Percentiles rank a stretch among this genome's conserved stretches.
Evolutionary conservation across 35 echinoderm and acorn worm genomes (phyloP).

Genomic region (Patiria miniata): DNA sequence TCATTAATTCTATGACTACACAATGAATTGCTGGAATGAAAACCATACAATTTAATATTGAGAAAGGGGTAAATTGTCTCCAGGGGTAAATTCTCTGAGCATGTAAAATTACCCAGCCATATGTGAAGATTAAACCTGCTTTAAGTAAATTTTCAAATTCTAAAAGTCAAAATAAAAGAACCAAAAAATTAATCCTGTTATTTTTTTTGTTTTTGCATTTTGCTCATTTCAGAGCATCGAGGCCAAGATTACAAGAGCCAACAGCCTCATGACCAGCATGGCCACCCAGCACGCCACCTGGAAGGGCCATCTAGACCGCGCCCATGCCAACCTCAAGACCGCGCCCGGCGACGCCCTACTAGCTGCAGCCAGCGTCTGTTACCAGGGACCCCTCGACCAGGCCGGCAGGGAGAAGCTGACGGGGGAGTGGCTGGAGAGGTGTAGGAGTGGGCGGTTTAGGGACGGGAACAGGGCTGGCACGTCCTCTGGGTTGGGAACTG

Average conservation of each 20-base stretch:
- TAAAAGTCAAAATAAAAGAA: too few relatives aligned
- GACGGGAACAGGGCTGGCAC: neutral
- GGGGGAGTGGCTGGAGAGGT: constrained; percentile 78
- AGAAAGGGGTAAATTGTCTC: too few relatives aligned
- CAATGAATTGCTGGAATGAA: too few relatives aligned
- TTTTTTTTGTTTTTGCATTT: too few relatives aligned
- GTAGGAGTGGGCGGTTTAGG: constrained; percentile 55
- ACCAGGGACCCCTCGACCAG: constrained; percentile 86
- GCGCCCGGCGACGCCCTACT: constrained; percentile 89
- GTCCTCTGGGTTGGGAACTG: neutral
- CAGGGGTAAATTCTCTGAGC: too few relatives aligned
- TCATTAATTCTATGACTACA: too few relatives aligned
- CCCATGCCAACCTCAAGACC: constrained; percentile 65
- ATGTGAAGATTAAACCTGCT: too few relatives aligned
- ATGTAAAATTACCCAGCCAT: too few relatives aligned
- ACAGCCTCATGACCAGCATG: constrained; percentile 86
- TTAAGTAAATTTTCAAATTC: too few relatives aligned
- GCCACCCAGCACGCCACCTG: constrained; percentile 70
- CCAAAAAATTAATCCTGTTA: too few relatives aligned
- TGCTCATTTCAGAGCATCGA: constrained; percentile 73
- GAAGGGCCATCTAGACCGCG: constrained; percentile 54
- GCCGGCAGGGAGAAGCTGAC: constrained; percentile 47
- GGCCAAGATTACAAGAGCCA: constrained; percentile 70
- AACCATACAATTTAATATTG: too few relatives aligned
- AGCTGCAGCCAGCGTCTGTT: constrained; percentile 82